These are phyloP conservation scores for Porites divaricata DNA, from an alignment of 92 coral and sea anemone species.

Conservation along the genomic window DNA sequence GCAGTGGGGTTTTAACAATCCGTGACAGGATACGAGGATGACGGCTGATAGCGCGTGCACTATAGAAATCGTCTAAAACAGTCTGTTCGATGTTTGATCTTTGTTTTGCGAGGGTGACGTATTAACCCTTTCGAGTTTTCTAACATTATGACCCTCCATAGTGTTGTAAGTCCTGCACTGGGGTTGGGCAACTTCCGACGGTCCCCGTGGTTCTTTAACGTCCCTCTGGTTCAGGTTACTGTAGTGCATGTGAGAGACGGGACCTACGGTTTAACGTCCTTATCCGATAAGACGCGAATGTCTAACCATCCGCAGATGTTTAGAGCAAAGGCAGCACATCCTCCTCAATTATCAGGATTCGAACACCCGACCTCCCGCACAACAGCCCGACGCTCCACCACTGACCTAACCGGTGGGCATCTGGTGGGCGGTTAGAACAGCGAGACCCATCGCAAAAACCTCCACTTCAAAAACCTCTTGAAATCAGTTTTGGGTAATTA, in stretches of 20 bases:
- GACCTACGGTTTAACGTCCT: not conserved
- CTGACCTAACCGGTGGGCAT: too few relatives aligned
- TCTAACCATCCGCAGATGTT: not conserved
- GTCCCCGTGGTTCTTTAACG: too few relatives aligned
- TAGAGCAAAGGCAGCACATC: conserved; percentile 5
- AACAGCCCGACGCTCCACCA: too few relatives aligned
- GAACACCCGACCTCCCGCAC: too few relatives aligned
- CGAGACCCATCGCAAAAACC: not conserved
- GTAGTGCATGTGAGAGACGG: conserved; percentile 1
- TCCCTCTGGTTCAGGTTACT: too few relatives aligned
- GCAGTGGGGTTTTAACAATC: conserved; percentile 25
- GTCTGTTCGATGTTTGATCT: conserved; percentile 44
- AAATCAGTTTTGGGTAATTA: conserved; percentile 15
- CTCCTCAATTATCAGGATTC: conserved; percentile 9
- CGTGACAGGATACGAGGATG: conserved; percentile 23
- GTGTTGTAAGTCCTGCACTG: too few relatives aligned
- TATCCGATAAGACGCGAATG: not conserved
- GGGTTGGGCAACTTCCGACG: too few relatives aligned
- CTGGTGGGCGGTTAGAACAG: not conserved
- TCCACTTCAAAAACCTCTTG: conserved; percentile 7
- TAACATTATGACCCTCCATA: conserved; percentile 3
- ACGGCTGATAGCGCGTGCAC: conserved; percentile 18
- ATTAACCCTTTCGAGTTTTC: conserved; percentile 31
- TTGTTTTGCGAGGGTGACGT: conserved; percentile 32
- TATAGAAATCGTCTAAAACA: conserved; percentile 34